Base-by-base conservation (phyloP, 2,113 vertebrate genomes). In the Hemichromis elongatus region DNA sequence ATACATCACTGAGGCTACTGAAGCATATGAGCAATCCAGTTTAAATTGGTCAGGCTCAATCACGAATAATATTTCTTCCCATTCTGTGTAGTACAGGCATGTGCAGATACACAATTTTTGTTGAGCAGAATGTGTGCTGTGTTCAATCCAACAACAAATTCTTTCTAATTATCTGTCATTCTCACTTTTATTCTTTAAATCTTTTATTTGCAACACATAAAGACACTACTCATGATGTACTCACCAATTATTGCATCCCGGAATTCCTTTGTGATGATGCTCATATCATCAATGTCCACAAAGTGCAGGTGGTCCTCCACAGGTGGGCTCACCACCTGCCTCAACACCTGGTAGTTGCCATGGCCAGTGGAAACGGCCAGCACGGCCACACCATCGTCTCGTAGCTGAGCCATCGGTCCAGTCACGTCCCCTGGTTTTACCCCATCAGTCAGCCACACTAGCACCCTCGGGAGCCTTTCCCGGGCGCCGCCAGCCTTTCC, bases 371-470 rank as follows among this genome's bases (percentile, higher is more conserved):
- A 99, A 24, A 99, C 95, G 2, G 97, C 97, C 95, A 99, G 96
- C 70, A 99, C 93, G 0, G 97, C 96, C 18, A 98, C 97, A 0
- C 98, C 99, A 82, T 96, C 94, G 55, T 98, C 95, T 82, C 95
- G 96, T 63, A 99, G 96, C 19, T 95, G 94, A 56, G 91, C 94
- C 97, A 97, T 97, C 26, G 97, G 97, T 84, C 95, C 94, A 0
- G 95, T 95, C 91, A 99, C 96, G 14, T 97, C 96, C 0, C 98
- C 98, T 0, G 96, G 98, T 88, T 97, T 97, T 85, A 97, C 96
- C 5, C 98, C 99, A 0, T 99, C 99, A 0, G 99, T 99, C 89
- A 99, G 93, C 99, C 99, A 99, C 54, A 99, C 96, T 93, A 99
- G 90, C 7, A 99, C 98, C 83, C 98, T 97, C 3, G 98, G 98